Evolutionary conservation across 2,113 vertebrate species (phyloP).

Genomic region (Otus sunia): DNA sequence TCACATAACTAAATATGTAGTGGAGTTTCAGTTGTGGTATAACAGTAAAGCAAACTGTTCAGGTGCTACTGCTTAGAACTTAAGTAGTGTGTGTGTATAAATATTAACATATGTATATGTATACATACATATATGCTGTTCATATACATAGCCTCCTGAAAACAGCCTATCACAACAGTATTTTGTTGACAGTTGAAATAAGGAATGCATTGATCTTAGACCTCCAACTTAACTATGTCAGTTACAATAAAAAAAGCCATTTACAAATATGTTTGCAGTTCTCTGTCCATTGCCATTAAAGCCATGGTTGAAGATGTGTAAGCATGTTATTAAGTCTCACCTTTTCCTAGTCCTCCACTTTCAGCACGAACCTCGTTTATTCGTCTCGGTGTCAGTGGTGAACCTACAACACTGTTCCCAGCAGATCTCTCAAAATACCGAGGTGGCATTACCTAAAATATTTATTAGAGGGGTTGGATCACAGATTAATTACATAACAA

Average conservation of each 20-base stretch:
- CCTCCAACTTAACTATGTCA: background rate
- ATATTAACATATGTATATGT: background rate
- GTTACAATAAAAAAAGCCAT: background rate
- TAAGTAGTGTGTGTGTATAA: background rate
- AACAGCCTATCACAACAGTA: background rate
- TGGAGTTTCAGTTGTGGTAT: background rate
- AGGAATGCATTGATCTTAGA: fast-evolving
- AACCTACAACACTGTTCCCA: constrained; percentile 52
- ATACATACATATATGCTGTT: too few species aligned
- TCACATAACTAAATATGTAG: background rate
- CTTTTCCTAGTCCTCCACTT: constrained; percentile 67
- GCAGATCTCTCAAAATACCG: constrained; percentile 83
- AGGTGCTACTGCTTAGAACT: fast-evolving
- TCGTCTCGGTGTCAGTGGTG: constrained; percentile 70
- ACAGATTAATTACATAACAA: background rate
- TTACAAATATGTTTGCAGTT: background rate
- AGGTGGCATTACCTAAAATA: constrained; percentile 88
- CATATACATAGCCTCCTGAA: background rate
- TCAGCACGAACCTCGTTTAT: constrained; percentile 78
- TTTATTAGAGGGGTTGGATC: background rate
- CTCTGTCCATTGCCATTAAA: fast-evolving
- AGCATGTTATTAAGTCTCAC: constrained; percentile 40
- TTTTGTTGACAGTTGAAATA: background rate
- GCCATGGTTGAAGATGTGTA: background rate
- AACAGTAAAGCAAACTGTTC: background rate